Evolutionary conservation across 2,888 invertebrate genomes (phyloP).

Genomic region (Panorpa germanica): DNA sequence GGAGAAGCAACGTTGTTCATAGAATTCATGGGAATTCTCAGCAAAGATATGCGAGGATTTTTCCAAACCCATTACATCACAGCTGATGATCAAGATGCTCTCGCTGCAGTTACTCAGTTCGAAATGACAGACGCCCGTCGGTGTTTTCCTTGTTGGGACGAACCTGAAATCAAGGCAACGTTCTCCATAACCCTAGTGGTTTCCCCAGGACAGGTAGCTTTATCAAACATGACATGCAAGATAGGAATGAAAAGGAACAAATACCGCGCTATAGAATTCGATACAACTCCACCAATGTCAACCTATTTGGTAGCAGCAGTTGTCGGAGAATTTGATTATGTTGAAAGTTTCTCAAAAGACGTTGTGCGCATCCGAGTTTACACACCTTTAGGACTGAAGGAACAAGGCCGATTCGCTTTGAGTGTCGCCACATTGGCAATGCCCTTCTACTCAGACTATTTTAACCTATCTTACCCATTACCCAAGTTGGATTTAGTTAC

Average conservation of each 20-base stretch:
- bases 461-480: constrained; percentile 83
- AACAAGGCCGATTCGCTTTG: constrained; percentile 81
- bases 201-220: constrained; percentile 61
- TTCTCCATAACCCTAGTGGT: constrained; percentile 78
- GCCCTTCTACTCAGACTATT: constrained; percentile 89
- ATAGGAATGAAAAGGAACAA: constrained; percentile 25
- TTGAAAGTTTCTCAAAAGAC: constrained; percentile 68
- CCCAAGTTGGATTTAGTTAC: constrained; percentile 95
- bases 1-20: constrained; percentile 41
- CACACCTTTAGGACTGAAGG: constrained; percentile 77
- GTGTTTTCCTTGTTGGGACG: constrained; percentile 97
- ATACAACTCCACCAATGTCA: constrained; percentile 82
- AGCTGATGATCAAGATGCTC: constrained; percentile 54
- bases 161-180: constrained; percentile 88
- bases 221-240: constrained; percentile 80
- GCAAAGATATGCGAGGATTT: constrained; percentile 89
- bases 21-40: constrained; percentile 68
- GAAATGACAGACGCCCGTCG: constrained; percentile 78
- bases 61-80: constrained; percentile 76
- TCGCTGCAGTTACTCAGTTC: constrained; percentile 83
- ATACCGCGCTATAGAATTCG: constrained; percentile 43
- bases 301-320: constrained; percentile 89
- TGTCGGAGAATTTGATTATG: constrained; percentile 87
- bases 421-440: constrained; percentile 83
- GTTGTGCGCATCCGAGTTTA: constrained; percentile 68